These are phyloP conservation scores for Dipodomys spectabilis DNA, from an alignment of 2,113 vertebrate species.

Conservation along the genomic window DNA sequence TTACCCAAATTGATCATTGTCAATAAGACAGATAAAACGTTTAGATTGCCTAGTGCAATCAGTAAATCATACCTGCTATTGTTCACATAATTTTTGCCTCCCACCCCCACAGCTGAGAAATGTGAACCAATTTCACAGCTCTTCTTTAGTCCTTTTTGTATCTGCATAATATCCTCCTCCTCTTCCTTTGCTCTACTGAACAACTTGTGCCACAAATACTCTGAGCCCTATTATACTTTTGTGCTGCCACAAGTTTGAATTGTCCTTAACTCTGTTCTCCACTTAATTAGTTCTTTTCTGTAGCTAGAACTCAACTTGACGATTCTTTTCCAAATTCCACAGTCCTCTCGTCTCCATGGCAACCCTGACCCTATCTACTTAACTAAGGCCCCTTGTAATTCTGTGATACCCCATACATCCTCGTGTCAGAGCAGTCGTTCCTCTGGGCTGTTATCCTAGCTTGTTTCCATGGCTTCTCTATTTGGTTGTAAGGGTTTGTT, in stretches of 20 bases:
- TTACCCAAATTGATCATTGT: not conserved
- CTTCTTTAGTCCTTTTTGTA: not conserved
- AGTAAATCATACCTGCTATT: not conserved
- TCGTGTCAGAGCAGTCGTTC: not conserved
- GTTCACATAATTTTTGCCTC: not conserved
- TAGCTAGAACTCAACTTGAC: slow-evolving; percentile 25
- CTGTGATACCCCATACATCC: not conserved
- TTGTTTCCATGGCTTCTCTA: not conserved
- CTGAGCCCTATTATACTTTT: not conserved
- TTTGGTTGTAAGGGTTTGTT: not conserved
- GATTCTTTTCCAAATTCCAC: not conserved
- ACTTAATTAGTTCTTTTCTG: slow-evolving; percentile 7
- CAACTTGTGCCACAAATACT: not conserved
- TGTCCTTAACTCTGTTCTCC: not conserved
- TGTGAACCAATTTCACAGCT: not conserved
- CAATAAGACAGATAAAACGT: not conserved
- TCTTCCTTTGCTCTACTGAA: not conserved
- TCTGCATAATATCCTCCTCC: not conserved
- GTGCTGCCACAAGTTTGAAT: not conserved
- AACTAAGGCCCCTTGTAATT: not conserved
- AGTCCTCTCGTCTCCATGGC: not conserved
- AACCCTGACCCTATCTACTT: not conserved
- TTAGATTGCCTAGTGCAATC: not conserved
- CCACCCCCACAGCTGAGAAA: not conserved
- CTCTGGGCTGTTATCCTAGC: not conserved